Base-by-base conservation (phyloP, 2,797 vertebrate genomes). In the Nothura maculosa region DNA sequence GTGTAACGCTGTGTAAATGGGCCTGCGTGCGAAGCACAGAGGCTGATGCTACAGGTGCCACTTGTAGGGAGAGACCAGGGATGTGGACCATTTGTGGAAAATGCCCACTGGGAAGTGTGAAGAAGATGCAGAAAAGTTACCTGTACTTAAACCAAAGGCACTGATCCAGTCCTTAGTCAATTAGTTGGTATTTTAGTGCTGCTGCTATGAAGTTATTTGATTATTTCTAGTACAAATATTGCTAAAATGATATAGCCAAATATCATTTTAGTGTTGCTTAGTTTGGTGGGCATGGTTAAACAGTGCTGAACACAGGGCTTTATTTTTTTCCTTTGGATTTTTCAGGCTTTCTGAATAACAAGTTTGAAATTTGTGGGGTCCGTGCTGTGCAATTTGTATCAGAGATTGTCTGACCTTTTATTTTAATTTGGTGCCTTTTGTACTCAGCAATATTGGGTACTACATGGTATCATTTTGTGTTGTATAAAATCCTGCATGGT, bases 201-300 rank as follows among this genome's bases (percentile, higher is more conserved):
- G 15, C 18, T 42, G 67, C 69, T 81, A 61, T 34, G 67, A 74
- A 61, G 52, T n/a, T 54, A 54, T 27, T 30, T 18, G 16, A 43
- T 73, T 30, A 50, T 73, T 21, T 64, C n/a, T 14, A n/a, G 47
- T 14, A 42, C 48, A 61, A 80, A 45, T 45, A 45, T 16, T 42
- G 10, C 17, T 15, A 36, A 81, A 57, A 27, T 62, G 25, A 8
- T 54, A 34, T 10, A 64, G 14, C 7, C 77, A 22, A 48, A 38
- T 4, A 10, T 4, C 4, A 8, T 50, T 25, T 20, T 57, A 48
- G 17, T 18, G 4, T 58, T 42, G 4, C 1, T 22, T 16, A 0
- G 34, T 76, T 9, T 45, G 64, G 57, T 34, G 42, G 63, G 4
- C 0, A 0, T 1, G 9, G 11, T 40, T 52, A 64, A 54, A 10